Base-by-base conservation (phyloP, 1,140 invertebrate species). In the Maniola jurtina region DNA sequence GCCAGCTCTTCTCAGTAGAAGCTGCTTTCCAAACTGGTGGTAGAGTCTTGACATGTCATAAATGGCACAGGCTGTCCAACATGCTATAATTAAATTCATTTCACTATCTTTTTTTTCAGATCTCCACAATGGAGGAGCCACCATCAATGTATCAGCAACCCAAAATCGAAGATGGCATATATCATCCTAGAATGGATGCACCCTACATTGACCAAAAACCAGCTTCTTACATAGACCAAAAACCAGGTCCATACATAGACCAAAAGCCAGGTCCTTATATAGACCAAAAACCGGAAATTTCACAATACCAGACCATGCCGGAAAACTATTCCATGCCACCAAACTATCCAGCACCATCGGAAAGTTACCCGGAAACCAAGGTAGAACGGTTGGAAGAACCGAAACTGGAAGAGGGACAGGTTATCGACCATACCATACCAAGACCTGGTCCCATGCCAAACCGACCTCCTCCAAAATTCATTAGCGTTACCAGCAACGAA, bases 401-500 rank as follows among this genome's bases (percentile, higher is more conserved):
- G 9, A 57, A 57, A 11, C 38, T 38, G 6, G 55, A 57, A 13
- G 54, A 55, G 4, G 38, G 42, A 0, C 48, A 52, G 13, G 47
- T 11, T 6, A 61, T 61, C 6, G 59, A 61, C 9, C 62, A 64
- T 13, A 69, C 62, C 2, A 74, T 74, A 57, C 68, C 68, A 1
- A 36, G 71, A 42, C 68, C 68, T 9, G 72, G 68, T 2, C 72
- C 72, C 0, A 66, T 70, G 68, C 72, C 72, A 0, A 73, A 70
- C 11, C 58, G 73, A 40, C 67, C 66, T 25, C 79, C 79, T 0
- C 78, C 79, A 16, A 88, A 87, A 54, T 90, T 84, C 60, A 77
- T 88, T 14, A 84, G 80, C 13, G 85, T 90, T 7, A 87, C 72
- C 38, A 87, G 82, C 47, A 70, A 79, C 0, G 63, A 66, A 0